A percentile compares a stretch with the other conserved stretches of the same genome.
phyloP scores from a whole-genome alignment of 2,113 vertebrate genomes.

The Entosphenus tridentatus region DNA sequence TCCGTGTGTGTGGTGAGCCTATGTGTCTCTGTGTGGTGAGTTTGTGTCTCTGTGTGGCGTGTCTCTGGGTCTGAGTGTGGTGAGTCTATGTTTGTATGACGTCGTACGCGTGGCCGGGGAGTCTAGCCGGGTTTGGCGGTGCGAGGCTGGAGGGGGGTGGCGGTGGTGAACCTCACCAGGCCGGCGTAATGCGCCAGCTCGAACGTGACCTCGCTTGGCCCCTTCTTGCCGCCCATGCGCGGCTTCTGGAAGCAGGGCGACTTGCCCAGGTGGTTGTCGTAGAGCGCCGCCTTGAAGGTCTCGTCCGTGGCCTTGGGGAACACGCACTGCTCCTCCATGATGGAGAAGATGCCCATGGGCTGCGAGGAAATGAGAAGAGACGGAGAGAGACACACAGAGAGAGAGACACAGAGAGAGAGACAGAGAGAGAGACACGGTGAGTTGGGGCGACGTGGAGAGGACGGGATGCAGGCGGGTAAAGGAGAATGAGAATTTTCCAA shows the following conservation, averaged over 20 bases:
- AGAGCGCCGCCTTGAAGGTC: constrained; percentile 15
- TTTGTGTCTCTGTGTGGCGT: no score
- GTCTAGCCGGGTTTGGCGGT: no score
- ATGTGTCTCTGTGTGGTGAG: no score
- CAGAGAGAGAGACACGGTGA: neutral
- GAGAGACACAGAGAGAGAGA: neutral
- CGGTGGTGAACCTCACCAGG: constrained; percentile 7
- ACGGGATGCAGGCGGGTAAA: no score
- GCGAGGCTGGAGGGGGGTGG: no score
- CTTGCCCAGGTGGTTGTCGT: constrained; percentile 15
- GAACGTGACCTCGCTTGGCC: constrained; percentile 12
- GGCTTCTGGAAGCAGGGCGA: constrained; percentile 16
- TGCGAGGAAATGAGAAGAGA: constrained; percentile 8
- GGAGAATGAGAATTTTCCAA: no score
- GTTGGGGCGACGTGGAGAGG: no score
- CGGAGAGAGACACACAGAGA: neutral
- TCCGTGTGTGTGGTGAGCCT: no score
- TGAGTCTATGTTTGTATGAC: no score
- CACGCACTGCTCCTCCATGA: constrained; percentile 19
- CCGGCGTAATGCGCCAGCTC: constrained; percentile 10
- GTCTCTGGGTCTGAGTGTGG: no score
- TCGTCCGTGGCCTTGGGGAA: constrained; percentile 16
- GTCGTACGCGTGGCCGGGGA: no score
- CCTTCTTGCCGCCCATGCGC: constrained; percentile 12
- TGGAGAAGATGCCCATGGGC: constrained; percentile 23